phyloP scores from a whole-genome alignment of 2,888 invertebrate genomes.

The Temnothorax rugatulus region DNA sequence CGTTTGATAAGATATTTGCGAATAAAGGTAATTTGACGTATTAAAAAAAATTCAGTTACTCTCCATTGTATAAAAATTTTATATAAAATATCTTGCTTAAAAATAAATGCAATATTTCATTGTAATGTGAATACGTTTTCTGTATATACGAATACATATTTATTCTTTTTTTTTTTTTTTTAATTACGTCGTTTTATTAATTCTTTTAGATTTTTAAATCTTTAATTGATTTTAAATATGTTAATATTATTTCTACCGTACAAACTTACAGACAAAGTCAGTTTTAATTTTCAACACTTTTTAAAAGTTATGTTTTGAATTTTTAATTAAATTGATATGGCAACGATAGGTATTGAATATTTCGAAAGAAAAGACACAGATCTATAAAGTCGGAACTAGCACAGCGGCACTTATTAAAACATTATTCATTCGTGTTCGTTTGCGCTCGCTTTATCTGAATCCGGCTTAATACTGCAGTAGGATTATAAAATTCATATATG shows the following conservation, averaged over 20 bases:
- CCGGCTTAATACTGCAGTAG: neutral
- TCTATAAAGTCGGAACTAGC: neutral
- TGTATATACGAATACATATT: neutral
- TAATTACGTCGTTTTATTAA: neutral
- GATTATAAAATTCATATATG: neutral
- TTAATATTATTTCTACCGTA: neutral
- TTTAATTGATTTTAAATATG: neutral
- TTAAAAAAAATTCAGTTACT: neutral
- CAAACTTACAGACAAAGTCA: neutral
- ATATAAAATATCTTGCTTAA: neutral
- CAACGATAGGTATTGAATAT: neutral
- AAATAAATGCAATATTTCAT: neutral
- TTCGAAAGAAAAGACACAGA: neutral
- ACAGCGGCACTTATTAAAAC: neutral
- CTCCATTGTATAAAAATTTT: neutral
- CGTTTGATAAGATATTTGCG: neutral
- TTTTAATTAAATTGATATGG: neutral
- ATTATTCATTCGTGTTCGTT: neutral
- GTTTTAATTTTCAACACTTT: neutral
- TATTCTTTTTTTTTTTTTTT: neutral
- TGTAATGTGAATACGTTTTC: neutral
- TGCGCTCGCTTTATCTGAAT: neutral
- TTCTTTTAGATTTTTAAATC: neutral
- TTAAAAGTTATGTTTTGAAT: neutral
- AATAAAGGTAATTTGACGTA: neutral